Evolutionary conservation across 2,888 invertebrate species (phyloP).

Genomic region (Acleris emargana): DNA sequence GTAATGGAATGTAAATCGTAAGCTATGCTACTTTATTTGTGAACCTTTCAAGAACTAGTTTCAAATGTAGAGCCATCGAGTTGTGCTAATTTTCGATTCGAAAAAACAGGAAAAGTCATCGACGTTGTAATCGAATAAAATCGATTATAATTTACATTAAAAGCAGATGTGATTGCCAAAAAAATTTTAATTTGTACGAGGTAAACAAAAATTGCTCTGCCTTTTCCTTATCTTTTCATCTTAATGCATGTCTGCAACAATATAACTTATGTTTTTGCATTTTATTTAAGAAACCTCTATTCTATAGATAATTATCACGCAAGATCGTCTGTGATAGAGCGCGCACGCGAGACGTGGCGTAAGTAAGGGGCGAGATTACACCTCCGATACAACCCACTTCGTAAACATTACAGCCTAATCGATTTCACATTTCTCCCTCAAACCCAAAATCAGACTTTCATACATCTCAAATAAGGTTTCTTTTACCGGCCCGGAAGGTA

Average conservation of each 20-base stretch:
- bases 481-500: conserved; percentile 37
- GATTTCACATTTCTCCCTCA: conserved; percentile 50
- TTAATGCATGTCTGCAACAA: conserved; percentile 2
- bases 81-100: not conserved
- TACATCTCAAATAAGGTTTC: conserved; percentile 42
- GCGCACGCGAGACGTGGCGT: conserved; percentile 36
- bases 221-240: not conserved
- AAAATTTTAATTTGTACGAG: no score
- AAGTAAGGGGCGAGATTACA: conserved; percentile 54
- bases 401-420: conserved; percentile 65
- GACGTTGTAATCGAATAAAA: not conserved
- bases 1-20: conserved; percentile 1
- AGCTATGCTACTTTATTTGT: conserved; percentile 3
- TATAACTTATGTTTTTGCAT: conserved; percentile 3
- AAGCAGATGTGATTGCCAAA: no score
- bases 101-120: not conserved
- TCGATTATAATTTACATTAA: no score
- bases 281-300: conserved; percentile 21
- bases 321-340: conserved; percentile 36
- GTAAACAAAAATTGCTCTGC: no score
- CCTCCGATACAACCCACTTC: conserved; percentile 62
- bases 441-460: conserved; percentile 43
- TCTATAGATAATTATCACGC: conserved; percentile 36
- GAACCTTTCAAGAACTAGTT: conserved; percentile 1
- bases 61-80: not conserved